Conservation (phyloP, 2,888 invertebrate genomes). For the Rotaria socialis region DNA sequence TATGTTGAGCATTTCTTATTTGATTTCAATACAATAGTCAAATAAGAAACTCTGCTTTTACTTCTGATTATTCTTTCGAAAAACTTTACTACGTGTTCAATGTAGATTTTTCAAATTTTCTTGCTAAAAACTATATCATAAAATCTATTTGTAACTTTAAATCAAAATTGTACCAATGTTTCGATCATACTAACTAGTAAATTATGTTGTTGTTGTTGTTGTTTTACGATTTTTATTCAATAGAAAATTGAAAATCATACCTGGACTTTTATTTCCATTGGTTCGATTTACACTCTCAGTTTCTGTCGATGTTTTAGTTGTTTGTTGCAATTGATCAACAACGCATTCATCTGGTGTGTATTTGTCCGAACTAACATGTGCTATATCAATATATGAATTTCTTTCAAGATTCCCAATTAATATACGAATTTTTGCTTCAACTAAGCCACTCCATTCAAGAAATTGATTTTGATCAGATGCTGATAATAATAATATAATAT, state of each 20-base stretch:
- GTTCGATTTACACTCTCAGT: slow-evolving; percentile 96
- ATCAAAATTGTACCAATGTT: too few relatives aligned
- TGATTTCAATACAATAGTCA: too few relatives aligned
- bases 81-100: too few relatives aligned
- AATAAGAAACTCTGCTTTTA: too few relatives aligned
- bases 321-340: neutral
- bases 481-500: slow-evolving; percentile 39
- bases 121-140: too few relatives aligned
- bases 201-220: too few relatives aligned
- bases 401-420: slow-evolving; percentile 84
- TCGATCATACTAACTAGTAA: too few relatives aligned
- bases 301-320: slow-evolving; percentile 75
- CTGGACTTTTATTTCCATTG: slow-evolving; percentile 60
- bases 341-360: slow-evolving; percentile 61
- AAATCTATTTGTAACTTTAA: too few relatives aligned
- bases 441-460: slow-evolving; percentile 69
- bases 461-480: slow-evolving; percentile 40
- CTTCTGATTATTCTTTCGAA: too few relatives aligned
- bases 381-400: slow-evolving; percentile 81
- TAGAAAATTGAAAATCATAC: neutral
- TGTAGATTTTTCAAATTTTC: too few relatives aligned
- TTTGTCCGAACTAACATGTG: slow-evolving; percentile 90
- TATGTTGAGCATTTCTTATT: too few relatives aligned
- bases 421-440: slow-evolving; percentile 90
- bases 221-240: neutral